A percentile compares a stretch with the other conserved stretches of the same genome.
These are phyloP conservation scores for Anoplophora glabripennis DNA, from an alignment of 1,140 invertebrate species.

Conservation along the genomic window DNA sequence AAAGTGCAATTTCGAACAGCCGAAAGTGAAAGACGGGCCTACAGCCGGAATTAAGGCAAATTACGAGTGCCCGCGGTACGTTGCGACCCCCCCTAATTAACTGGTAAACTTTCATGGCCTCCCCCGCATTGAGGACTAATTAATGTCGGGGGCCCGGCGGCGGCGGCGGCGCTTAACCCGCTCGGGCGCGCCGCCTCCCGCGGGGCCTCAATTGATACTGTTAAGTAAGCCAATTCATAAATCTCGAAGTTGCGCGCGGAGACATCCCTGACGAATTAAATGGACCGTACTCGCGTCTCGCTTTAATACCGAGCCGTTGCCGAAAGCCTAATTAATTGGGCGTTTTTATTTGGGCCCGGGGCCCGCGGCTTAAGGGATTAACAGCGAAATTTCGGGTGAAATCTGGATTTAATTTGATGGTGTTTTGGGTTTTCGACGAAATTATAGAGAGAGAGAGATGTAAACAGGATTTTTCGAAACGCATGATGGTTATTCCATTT, in stretches of 20 bases:
- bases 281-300: not conserved
- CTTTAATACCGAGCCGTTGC: too few relatives aligned
- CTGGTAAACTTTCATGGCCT: conserved; percentile 49
- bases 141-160: conserved; percentile 40
- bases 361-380: too few relatives aligned
- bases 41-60: conserved; percentile 11
- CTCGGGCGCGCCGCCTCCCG: conserved; percentile 1
- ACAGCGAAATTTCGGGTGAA: too few relatives aligned
- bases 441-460: too few relatives aligned
- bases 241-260: conserved; percentile 11
- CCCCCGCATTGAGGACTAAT: conserved; percentile 47
- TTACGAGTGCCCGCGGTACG: conserved; percentile 17
- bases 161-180: conserved; percentile 30
- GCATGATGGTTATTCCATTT: too few relatives aligned
- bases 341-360: too few relatives aligned
- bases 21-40: too few relatives aligned
- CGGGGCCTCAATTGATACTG: conserved; percentile 13
- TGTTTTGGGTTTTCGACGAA: too few relatives aligned
- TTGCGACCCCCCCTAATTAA: conserved; percentile 47
- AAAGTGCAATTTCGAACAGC: too few relatives aligned
- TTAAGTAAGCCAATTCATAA: conserved; percentile 21
- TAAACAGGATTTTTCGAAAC: too few relatives aligned
- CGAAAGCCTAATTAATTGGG: too few relatives aligned
- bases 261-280: conserved; percentile 5
- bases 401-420: too few relatives aligned